Evolutionary conservation across 2,113 vertebrate species (phyloP), one percentile per base, ranked within the genome.

Genomic region (Nettapus auritus): DNA sequence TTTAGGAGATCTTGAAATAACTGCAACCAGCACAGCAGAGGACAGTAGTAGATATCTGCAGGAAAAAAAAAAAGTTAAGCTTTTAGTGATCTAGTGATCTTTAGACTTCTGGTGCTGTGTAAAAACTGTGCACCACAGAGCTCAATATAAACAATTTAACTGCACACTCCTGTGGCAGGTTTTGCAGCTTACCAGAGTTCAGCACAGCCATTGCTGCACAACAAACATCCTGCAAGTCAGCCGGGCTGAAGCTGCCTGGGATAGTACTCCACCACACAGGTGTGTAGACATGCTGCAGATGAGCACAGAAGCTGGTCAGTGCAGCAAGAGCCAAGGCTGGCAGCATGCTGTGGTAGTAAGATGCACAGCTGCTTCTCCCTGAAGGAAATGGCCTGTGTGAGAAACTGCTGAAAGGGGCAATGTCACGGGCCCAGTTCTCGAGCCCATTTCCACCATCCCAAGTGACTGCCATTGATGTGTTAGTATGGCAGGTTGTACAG

Each of bases 141-240:
- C 67, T 86, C 60, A 38, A 48, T 31, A 26, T n/a, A 64, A 55
- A 31, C 6, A 20, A 21, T 38, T 55, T 29, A 40, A 33, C 44
- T 6, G 2, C 1, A 0, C 11, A 6, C 13, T 33, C 23, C 8
- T 11, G 20, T 0, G 1, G 6, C 11, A 50, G 7, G 3, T 12
- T 93, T 68, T 82, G 81, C 16, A 44, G 38, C 69, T 86, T 74
- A 34, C 48, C 53, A 6, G 20, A 48, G n/a, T 3, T 82, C 60
- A 74, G 34, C 8, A 5, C 62, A 34, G 19, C 36, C 57, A 46
- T 31, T 60, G 33, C 13, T 52, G 15, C n/a, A 40, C 19, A 55
- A 11, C 18, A 42, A 73, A 22, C 17, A 23, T 11, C 28, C 44
- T 71, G 40, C 8, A 76, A 38, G 9, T 33, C 5, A 86, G 16